These are phyloP conservation scores for Ceryle rudis DNA, from an alignment of 2,797 vertebrate genomes.

Conservation along the genomic window DNA sequence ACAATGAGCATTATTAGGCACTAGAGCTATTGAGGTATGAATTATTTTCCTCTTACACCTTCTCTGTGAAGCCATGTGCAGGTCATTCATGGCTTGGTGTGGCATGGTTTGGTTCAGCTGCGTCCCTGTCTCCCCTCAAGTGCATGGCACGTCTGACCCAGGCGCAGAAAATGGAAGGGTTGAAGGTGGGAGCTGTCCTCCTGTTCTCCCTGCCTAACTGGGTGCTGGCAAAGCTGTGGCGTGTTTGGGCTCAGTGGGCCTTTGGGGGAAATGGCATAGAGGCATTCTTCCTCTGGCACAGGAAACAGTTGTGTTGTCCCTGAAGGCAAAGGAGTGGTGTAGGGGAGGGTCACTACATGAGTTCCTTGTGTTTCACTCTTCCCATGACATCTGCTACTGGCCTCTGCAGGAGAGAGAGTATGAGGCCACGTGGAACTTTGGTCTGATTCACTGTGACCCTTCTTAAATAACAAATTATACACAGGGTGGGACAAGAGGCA, in stretches of 20 bases:
- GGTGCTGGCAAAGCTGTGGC: too few relatives aligned
- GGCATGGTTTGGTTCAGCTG: neutral
- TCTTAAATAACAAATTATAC: neutral
- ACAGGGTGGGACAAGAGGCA: neutral
- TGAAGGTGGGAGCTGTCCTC: too few relatives aligned
- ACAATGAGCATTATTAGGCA: neutral
- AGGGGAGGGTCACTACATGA: neutral
- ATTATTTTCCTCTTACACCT: fast-evolving
- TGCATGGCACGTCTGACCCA: too few relatives aligned
- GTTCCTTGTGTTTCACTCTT: neutral
- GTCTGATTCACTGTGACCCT: neutral
- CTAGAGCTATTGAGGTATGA: neutral
- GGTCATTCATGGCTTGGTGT: neutral
- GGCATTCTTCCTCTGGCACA: too few relatives aligned
- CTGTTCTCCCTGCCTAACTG: too few relatives aligned
- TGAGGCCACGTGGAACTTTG: neutral
- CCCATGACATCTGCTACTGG: fast-evolving
- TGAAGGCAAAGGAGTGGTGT: neutral
- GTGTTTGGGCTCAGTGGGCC: too few relatives aligned
- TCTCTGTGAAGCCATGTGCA: neutral
- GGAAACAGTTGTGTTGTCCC: neutral
- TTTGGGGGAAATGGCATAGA: too few relatives aligned
- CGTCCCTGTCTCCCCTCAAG: neutral
- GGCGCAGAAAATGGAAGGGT: too few relatives aligned
- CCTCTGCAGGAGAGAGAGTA: neutral